A percentile compares a stretch with the other conserved stretches of the same genome.
These are phyloP conservation scores for Saimiri boliviensis DNA, from an alignment of 2,113 vertebrate species.

Conservation along the genomic window DNA sequence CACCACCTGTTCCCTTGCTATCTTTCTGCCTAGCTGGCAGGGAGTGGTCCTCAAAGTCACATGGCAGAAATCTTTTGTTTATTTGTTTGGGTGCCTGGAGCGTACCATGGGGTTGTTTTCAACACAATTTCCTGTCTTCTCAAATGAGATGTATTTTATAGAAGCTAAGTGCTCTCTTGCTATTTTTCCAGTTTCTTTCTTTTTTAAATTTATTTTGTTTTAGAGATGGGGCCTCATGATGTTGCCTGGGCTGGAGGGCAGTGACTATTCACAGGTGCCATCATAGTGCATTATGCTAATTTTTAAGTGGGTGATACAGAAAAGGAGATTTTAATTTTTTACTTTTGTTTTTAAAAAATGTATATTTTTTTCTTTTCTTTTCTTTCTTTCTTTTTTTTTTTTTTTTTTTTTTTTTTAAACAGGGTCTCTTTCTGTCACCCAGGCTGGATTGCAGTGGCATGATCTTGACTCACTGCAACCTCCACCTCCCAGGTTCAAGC, in stretches of 20 bases:
- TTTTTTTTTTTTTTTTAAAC: no score
- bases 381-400: no score
- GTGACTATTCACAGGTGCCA: no score
- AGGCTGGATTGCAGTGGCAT: no score
- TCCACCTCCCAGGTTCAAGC: no score
- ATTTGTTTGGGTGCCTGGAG: slow-evolving; percentile 48
- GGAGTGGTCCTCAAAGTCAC: background rate
- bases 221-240: no score
- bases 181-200: no score
- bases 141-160: background rate
- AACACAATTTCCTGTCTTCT: background rate
- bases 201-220: no score
- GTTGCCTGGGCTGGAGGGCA: no score
- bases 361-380: no score
- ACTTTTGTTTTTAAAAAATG: background rate
- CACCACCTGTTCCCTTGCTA: background rate
- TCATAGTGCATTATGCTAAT: background rate
- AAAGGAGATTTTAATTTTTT: background rate
- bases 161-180: background rate
- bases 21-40: background rate
- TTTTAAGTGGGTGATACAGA: slow-evolving; percentile 1
- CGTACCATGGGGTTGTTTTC: background rate
- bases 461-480: no score
- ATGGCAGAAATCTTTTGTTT: background rate
- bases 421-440: no score